Percentiles rank a stretch among this genome's conserved stretches.
Evolutionary conservation across 2,888 invertebrate genomes (phyloP).

Genomic region (Gymnocheta viridis): DNA sequence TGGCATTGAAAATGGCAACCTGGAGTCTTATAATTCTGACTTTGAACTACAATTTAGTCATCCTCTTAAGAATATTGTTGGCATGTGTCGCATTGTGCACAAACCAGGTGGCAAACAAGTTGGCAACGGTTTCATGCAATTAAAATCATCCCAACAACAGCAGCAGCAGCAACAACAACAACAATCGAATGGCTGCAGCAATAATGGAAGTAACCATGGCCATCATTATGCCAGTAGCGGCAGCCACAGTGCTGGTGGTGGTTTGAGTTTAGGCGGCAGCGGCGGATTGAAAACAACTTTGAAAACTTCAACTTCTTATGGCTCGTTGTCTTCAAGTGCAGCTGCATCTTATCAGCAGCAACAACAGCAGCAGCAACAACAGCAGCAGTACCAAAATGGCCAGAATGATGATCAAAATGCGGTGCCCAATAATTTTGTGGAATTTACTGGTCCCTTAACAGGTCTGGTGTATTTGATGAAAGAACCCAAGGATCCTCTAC

Average conservation of each 20-base stretch:
- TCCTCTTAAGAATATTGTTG: slow-evolving; percentile 85
- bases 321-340: slow-evolving; percentile 78
- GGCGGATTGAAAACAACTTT: slow-evolving; percentile 73
- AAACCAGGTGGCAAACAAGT: slow-evolving; percentile 76
- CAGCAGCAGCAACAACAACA: slow-evolving; percentile 57
- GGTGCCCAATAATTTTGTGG: slow-evolving; percentile 79
- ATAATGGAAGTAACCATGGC: slow-evolving; percentile 51
- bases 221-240: slow-evolving; percentile 61
- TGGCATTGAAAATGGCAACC: slow-evolving; percentile 87
- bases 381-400: slow-evolving; percentile 52
- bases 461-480: slow-evolving; percentile 89
- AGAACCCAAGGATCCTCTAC: slow-evolving; percentile 87
- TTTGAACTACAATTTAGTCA: slow-evolving; percentile 87
- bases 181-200: slow-evolving; percentile 30
- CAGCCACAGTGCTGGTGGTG: slow-evolving; percentile 30
- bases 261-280: slow-evolving; percentile 61
- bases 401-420: slow-evolving; percentile 61
- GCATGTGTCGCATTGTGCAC: slow-evolving; percentile 82
- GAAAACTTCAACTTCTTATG: slow-evolving; percentile 79
- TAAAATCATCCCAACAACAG: slow-evolving; percentile 73
- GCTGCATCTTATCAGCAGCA: slow-evolving; percentile 75
- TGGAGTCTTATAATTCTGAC: slow-evolving; percentile 87
- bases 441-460: slow-evolving; percentile 84
- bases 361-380: slow-evolving; percentile 55
- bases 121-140: slow-evolving; percentile 80